A percentile compares a stretch with the other conserved stretches of the same genome.
phyloP scores from a whole-genome alignment of 1,140 invertebrate species.

The Caenorhabditis briggsae region DNA sequence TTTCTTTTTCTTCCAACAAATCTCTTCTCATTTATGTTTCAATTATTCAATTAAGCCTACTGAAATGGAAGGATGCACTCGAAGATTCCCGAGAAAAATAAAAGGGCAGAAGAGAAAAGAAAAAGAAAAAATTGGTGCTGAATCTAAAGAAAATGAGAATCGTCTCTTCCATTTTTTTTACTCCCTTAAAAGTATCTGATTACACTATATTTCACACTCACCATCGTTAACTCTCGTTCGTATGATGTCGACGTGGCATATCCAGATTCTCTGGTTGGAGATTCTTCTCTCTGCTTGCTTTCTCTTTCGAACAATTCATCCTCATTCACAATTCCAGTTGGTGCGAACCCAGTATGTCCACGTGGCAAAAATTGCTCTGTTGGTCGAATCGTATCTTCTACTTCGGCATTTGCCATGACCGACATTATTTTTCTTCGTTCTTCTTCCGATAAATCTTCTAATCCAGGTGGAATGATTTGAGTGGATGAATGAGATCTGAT shows the following conservation, averaged over 20 bases:
- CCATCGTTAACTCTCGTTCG: slow-evolving; percentile 52
- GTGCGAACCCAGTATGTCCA: slow-evolving; percentile 64
- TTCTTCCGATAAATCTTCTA: slow-evolving; percentile 72
- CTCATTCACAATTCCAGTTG: slow-evolving; percentile 38
- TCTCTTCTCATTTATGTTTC: slow-evolving; percentile 36
- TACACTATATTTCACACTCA: slow-evolving; percentile 15
- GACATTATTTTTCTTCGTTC: slow-evolving; percentile 64
- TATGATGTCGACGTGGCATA: slow-evolving; percentile 64
- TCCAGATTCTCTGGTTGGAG: slow-evolving; percentile 62
- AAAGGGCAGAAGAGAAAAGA: not conserved
- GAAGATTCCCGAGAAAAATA: slow-evolving; percentile 28
- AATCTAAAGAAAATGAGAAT: not conserved
- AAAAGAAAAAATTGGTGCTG: not conserved
- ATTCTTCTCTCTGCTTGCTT: slow-evolving; percentile 62
- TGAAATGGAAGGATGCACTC: slow-evolving; percentile 42
- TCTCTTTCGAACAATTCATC: slow-evolving; percentile 57
- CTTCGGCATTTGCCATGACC: slow-evolving; percentile 76
- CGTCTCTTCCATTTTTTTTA: slow-evolving; percentile 19
- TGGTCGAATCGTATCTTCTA: slow-evolving; percentile 65
- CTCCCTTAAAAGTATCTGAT: slow-evolving; percentile 19
- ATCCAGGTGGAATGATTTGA: slow-evolving; percentile 70
- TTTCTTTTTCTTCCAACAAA: slow-evolving; percentile 6
- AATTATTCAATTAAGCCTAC: slow-evolving; percentile 51
- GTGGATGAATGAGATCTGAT: slow-evolving; percentile 31
- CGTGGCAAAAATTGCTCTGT: slow-evolving; percentile 74